phyloP scores from a whole-genome alignment of 2,888 invertebrate species.

The Nowickia ferox region DNA sequence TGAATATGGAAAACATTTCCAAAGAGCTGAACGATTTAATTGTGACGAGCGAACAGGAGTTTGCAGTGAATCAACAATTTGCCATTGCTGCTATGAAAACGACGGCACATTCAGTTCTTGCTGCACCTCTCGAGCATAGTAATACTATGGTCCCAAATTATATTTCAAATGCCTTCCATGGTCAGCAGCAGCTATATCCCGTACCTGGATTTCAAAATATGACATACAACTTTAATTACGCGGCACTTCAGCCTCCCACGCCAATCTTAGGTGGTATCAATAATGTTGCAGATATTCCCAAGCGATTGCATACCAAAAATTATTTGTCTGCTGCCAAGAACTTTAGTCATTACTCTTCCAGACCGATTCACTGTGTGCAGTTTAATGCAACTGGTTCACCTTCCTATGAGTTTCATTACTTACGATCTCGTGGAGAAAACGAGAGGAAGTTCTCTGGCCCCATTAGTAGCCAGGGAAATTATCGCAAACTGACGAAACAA shows the following conservation, averaged over 20 bases:
- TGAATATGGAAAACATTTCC: slow-evolving; percentile 71
- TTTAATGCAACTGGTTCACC: slow-evolving; percentile 5
- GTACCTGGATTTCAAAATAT: not conserved
- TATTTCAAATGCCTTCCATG: not conserved
- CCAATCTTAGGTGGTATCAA: not conserved
- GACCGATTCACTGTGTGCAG: not conserved
- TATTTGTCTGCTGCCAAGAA: not conserved
- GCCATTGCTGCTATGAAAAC: not conserved
- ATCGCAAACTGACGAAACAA: slow-evolving; percentile 48
- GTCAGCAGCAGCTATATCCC: not conserved
- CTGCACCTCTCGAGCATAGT: not conserved
- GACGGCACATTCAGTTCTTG: not conserved
- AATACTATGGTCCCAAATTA: slow-evolving; percentile 8
- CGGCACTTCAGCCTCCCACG: not conserved
- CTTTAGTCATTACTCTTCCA: not conserved
- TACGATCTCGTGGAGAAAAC: slow-evolving; percentile 37
- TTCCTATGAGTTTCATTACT: slow-evolving; percentile 70
- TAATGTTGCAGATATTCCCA: not conserved
- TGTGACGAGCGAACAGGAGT: slow-evolving; percentile 40
- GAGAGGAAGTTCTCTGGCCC: slow-evolving; percentile 28
- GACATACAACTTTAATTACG: slow-evolving; percentile 23
- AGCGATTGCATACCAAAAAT: not conserved
- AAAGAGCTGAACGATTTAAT: slow-evolving; percentile 67
- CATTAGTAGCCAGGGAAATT: slow-evolving; percentile 10
- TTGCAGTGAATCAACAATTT: slow-evolving; percentile 9